These are phyloP conservation scores for Syritta pipiens DNA, from an alignment of 2,888 invertebrate species.

Conservation along the genomic window DNA sequence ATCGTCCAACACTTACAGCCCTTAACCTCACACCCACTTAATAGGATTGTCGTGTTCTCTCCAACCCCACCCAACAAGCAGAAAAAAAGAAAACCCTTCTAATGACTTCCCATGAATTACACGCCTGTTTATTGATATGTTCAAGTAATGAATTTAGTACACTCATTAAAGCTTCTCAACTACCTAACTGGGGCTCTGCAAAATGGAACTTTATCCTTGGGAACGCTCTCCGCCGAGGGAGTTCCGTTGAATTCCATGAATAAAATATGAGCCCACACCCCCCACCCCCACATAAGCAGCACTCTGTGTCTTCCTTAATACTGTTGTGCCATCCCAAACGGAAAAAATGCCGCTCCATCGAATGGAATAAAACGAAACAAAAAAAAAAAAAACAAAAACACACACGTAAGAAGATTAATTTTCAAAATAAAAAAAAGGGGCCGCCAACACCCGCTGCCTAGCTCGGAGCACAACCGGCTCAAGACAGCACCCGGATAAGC, in stretches of 20 bases:
- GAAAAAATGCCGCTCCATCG: not conserved
- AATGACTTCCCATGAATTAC: too few relatives aligned
- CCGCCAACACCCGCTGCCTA: not conserved
- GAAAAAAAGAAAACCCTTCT: too few relatives aligned
- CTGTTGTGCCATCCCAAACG: not conserved
- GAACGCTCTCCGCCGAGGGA: not conserved
- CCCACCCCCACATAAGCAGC: not conserved
- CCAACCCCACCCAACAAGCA: too few relatives aligned
- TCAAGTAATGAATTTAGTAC: constrained; percentile 12
- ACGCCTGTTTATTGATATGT: not conserved
- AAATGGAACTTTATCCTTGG: not conserved
- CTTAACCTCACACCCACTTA: too few relatives aligned
- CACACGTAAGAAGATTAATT: constrained; percentile 30
- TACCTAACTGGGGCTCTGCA: not conserved
- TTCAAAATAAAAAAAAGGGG: not conserved
- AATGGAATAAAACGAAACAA: constrained; percentile 27
- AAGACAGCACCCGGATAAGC: not conserved
- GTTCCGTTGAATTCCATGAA: constrained; percentile 3
- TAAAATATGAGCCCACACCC: constrained; percentile 1
- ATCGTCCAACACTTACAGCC: too few relatives aligned
- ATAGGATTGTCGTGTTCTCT: too few relatives aligned
- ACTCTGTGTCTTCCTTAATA: not conserved
- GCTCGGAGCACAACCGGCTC: not conserved
- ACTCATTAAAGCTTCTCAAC: constrained; percentile 6
- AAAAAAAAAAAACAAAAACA: too few relatives aligned